A percentile compares a stretch with the other conserved stretches of the same genome.
Evolutionary conservation across 2,888 invertebrate species (phyloP).

Genomic region (Hoplodrina ambigua): DNA sequence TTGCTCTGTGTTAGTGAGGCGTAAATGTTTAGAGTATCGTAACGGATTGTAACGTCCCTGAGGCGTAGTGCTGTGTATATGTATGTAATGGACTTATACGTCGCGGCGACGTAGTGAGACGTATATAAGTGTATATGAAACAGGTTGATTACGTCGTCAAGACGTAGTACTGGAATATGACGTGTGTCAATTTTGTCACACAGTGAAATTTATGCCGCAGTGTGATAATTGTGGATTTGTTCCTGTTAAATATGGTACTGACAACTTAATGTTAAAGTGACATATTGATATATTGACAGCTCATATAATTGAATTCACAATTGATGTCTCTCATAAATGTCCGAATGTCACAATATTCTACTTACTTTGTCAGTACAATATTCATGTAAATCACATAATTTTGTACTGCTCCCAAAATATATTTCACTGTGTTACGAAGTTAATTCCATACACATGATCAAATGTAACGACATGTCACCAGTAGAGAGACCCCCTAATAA

Average conservation of each 20-base stretch:
- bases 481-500: slow-evolving; percentile 68
- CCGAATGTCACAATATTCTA: neutral
- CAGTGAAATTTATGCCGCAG: slow-evolving; percentile 35
- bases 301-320: no score
- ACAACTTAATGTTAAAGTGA: neutral
- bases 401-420: slow-evolving; percentile 1
- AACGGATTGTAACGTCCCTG: slow-evolving; percentile 57
- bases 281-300: neutral
- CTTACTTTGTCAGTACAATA: neutral
- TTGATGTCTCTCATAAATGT: no score
- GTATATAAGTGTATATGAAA: slow-evolving; percentile 13
- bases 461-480: slow-evolving; percentile 45
- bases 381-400: neutral
- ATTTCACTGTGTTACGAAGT: slow-evolving; percentile 35
- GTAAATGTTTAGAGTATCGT: slow-evolving; percentile 70
- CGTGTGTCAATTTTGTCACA: slow-evolving; percentile 38
- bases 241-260: neutral
- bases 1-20: slow-evolving; percentile 86
- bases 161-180: slow-evolving; percentile 28
- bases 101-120: slow-evolving; percentile 32
- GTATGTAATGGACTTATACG: slow-evolving; percentile 52
- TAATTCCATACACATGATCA: slow-evolving; percentile 23
- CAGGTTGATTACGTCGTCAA: slow-evolving; percentile 24
- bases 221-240: slow-evolving; percentile 5
- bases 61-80: slow-evolving; percentile 41